These are phyloP conservation scores for Paramormyrops hopkinsi DNA, from an alignment of 2,797 vertebrate species.

Conservation along the genomic window DNA sequence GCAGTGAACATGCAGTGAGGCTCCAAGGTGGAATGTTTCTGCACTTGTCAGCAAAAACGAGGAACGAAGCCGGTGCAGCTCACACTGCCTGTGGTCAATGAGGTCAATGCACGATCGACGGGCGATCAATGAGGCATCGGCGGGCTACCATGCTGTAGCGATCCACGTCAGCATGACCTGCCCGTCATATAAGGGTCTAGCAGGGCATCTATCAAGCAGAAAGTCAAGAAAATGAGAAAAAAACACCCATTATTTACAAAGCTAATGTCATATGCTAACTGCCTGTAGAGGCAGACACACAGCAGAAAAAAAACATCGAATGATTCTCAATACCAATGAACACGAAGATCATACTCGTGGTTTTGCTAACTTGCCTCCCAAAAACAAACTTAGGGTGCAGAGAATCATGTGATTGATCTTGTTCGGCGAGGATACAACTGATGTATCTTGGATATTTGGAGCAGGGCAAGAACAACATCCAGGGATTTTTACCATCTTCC, in stretches of 20 bases:
- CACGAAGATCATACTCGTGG: neutral
- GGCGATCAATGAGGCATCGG: neutral
- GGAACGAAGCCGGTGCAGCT: neutral
- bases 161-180: neutral
- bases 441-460: neutral
- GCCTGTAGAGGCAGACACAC: neutral
- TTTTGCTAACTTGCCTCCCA: neutral
- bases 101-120: neutral
- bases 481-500: neutral
- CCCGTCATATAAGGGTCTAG: neutral
- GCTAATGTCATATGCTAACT: neutral
- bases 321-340: neutral
- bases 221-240: neutral
- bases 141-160: neutral
- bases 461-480: neutral
- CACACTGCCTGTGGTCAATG: neutral
- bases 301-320: neutral
- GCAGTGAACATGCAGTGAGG: constrained; percentile 11
- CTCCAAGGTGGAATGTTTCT: neutral
- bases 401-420: neutral
- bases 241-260: neutral
- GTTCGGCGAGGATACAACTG: neutral
- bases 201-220: neutral
- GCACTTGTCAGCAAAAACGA: neutral
- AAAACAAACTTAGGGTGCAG: neutral